Percentiles rank a stretch among this genome's conserved stretches.
Evolutionary conservation across 2,797 vertebrate species (phyloP).

Genomic region (Tympanoctomys barrerae): DNA sequence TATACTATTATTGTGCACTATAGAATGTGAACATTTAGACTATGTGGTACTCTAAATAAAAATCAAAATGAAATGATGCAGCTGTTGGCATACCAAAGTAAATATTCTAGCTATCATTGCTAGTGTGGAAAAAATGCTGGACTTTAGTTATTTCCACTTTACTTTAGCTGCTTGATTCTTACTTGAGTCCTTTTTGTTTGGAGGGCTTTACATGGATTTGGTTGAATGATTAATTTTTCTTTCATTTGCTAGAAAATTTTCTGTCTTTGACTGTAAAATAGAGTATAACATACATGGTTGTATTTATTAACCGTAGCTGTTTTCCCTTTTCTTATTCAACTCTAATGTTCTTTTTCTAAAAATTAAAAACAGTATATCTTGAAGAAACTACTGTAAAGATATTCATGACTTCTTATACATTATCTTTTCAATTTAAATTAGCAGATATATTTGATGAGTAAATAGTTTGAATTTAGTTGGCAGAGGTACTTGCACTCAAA

Average conservation of each 20-base stretch:
- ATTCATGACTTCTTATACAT: not conserved
- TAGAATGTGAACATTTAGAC: not conserved
- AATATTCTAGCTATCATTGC: not conserved
- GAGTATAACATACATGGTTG: not conserved
- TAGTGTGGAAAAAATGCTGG: not conserved
- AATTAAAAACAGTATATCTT: constrained; percentile 2
- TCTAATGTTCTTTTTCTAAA: not conserved
- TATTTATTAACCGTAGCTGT: not conserved
- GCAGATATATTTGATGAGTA: constrained; percentile 7
- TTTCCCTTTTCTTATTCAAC: not conserved
- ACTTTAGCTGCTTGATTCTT: constrained; percentile 27
- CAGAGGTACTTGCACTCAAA: not conserved
- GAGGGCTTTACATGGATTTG: constrained; percentile 56
- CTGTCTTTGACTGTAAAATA: constrained; percentile 42
- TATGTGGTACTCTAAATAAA: not conserved
- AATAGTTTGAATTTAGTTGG: constrained; percentile 13
- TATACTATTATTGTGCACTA: not conserved
- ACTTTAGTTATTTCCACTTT: constrained; percentile 9
- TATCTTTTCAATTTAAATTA: constrained; percentile 58
- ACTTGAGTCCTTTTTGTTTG: constrained; percentile 54
- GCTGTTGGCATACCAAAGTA: constrained; percentile 44
- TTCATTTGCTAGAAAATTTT: constrained; percentile 39
- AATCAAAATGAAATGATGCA: not conserved
- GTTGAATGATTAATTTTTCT: constrained; percentile 45
- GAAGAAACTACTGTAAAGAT: not conserved